Evolutionary conservation across 2,113 vertebrate genomes (phyloP).

Genomic region (Elephas maximus): DNA sequence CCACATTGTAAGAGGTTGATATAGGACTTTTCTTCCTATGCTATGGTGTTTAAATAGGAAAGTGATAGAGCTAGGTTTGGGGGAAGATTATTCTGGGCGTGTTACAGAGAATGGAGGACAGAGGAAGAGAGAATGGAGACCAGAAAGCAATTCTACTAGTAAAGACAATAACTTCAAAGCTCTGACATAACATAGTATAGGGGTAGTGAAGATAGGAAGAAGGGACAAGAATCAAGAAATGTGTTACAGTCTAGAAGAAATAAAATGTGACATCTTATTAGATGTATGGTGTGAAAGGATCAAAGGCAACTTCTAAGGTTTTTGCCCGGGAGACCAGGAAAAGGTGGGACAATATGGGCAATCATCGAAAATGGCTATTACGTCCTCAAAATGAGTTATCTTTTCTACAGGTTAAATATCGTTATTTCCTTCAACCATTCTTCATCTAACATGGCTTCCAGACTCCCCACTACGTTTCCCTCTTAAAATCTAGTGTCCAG

Average conservation of each 20-base stretch:
- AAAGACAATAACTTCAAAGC: constrained; percentile 36
- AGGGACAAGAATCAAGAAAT: constrained; percentile 56
- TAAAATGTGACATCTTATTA: constrained; percentile 5
- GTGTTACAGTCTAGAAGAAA: neutral
- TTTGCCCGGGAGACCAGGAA: constrained; percentile 32
- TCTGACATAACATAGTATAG: neutral
- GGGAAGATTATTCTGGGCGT: constrained; percentile 47
- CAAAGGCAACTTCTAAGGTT: constrained; percentile 35
- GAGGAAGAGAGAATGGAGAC: neutral
- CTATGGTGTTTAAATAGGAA: constrained; percentile 47
- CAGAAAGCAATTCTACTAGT: constrained; percentile 24
- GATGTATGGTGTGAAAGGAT: constrained; percentile 17
- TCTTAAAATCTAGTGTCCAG: constrained; percentile 50
- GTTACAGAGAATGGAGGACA: neutral
- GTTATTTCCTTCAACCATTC: constrained; percentile 55
- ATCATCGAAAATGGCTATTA: constrained; percentile 33
- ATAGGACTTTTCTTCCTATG: constrained; percentile 1
- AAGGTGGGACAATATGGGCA: constrained; percentile 6
- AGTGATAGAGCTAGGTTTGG: constrained; percentile 34
- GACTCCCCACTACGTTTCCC: neutral
- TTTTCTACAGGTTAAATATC: constrained; percentile 31
- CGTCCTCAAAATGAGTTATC: constrained; percentile 43
- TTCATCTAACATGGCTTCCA: constrained; percentile 57
- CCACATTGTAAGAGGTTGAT: neutral
- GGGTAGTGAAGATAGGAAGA: constrained; percentile 36